A percentile compares a stretch with the other conserved stretches of the same genome.
These are phyloP conservation scores for Siderastrea radians DNA, from an alignment of 92 coral and sea anemone genomes.

Conservation along the genomic window DNA sequence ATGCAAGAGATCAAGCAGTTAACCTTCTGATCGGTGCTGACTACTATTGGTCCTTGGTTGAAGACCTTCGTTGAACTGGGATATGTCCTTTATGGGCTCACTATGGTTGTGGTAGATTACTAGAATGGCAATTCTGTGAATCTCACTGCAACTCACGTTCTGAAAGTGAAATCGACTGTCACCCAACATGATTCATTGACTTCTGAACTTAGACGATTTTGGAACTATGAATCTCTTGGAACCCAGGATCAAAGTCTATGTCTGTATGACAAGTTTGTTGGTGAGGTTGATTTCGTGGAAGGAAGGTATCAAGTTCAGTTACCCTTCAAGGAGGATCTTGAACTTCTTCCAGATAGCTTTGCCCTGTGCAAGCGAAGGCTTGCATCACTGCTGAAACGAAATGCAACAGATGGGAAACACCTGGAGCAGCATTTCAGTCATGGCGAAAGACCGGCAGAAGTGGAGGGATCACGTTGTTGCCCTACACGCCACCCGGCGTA, in stretches of 20 bases:
- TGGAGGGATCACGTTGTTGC: too few species aligned
- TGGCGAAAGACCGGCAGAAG: too few species aligned
- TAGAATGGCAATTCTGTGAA: conserved; percentile 2
- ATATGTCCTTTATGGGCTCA: conserved; percentile 48
- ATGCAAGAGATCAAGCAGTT: conserved; percentile 11
- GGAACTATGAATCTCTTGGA: conserved; percentile 59
- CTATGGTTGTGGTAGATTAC: neutral
- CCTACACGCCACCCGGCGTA: too few species aligned
- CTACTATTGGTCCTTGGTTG: conserved; percentile 47
- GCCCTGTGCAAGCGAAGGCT: conserved; percentile 5
- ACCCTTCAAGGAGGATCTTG: neutral
- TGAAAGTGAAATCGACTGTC: neutral
- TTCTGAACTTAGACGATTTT: conserved; percentile 25
- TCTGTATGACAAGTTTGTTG: conserved; percentile 51
- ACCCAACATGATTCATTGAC: neutral
- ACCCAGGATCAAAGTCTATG: conserved; percentile 10
- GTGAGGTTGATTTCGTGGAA: conserved; percentile 30
- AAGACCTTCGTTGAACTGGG: conserved; percentile 31
- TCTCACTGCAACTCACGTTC: conserved; percentile 46
- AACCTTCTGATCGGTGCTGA: conserved; percentile 7
- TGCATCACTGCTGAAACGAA: neutral
- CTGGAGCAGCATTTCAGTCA: too few species aligned
- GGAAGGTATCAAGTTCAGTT: conserved; percentile 68
- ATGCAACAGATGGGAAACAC: too few species aligned
- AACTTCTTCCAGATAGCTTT: conserved; percentile 15